Percentiles rank a stretch among this genome's conserved stretches.
Conservation (phyloP, 37 sponge, comb jelly and placozoan species). For the Lycopodina hypogea region DNA sequence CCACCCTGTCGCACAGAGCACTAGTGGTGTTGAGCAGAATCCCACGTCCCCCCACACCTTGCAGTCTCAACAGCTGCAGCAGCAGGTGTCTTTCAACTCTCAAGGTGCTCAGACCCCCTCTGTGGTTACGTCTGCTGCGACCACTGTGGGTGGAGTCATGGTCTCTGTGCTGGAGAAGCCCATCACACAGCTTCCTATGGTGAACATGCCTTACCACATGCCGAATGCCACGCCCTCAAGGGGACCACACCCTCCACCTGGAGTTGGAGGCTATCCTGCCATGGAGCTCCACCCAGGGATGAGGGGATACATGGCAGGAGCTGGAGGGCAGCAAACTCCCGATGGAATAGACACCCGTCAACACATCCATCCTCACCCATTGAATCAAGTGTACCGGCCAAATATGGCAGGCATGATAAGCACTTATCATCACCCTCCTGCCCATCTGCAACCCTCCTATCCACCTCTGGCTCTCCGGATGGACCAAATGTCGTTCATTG, state of each 20-base stretch:
- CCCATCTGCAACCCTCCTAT: not conserved
- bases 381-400: slow-evolving; percentile 44
- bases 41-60: not conserved
- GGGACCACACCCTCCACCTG: not conserved
- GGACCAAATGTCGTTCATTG: slow-evolving; percentile 27
- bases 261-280: not conserved
- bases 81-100: not conserved
- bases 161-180: slow-evolving; percentile 53
- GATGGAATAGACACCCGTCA: slow-evolving; percentile 3
- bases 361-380: slow-evolving; percentile 33
- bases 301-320: slow-evolving; percentile 12
- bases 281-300: not conserved
- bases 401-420: not conserved
- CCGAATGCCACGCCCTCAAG: not conserved
- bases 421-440: not conserved
- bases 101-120: not conserved
- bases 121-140: not conserved
- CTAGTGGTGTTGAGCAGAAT: not conserved
- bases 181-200: slow-evolving; percentile 41
- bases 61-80: not conserved
- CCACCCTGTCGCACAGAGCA: not conserved
- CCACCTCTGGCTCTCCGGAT: slow-evolving; percentile 24
- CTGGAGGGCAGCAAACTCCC: slow-evolving; percentile 10
- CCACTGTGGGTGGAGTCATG: slow-evolving; percentile 35
- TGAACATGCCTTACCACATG: slow-evolving; percentile 21